Evolutionary conservation across 2,888 invertebrate genomes (phyloP), one percentile per base, ranked within the genome.

Genomic region (Frankliniella intonsa): DNA sequence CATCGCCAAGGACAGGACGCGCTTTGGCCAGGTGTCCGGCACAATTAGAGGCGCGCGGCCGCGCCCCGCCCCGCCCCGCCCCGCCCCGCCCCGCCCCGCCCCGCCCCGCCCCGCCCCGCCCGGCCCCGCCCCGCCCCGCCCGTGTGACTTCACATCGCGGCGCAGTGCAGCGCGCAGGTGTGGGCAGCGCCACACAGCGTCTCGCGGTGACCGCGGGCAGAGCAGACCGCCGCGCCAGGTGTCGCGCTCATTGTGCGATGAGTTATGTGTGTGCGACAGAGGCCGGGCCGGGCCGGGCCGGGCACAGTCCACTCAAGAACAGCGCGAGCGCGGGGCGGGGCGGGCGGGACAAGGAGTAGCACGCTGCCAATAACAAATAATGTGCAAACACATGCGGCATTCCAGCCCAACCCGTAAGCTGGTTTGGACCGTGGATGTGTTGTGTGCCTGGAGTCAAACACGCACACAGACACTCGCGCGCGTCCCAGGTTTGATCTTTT

Each of bases 181-280:
- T 38, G 38, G 38, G 38, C 38, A 38, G 38, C 38, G 38, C 38
- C 38, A 38, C 38, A 38, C 55, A 8, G 55, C 7, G 55, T 17
- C 14, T 55, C 55, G 55, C 14, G 55, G 55, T 55, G 55, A 55
- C 55, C 55, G 55, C 55, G 55, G 14, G 9, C 55, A 5, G 55
- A 55, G 9, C 55, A 5, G 55, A 55, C 17, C 55, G 12, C 55
- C 55, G 55, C 65, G 69, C 69, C 69, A 76, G 69, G 69, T 76
- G 69, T 76, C 22, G 11, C 22, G 69, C 69, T 76, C 69, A 25
- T 76, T 76, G 69, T 76, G 69, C 22, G 69, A 76, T 76, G 69
- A 76, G 22, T 76, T 76, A 76, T 76, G 69, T 3, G 38, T 38
- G 69, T 10, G 25, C 69, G 69, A 10, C 22, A 7, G 62, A 17